A percentile compares a stretch with the other conserved stretches of the same genome.
These are phyloP conservation scores for Shargacucullia verbasci DNA, from an alignment of 2,888 invertebrate species.

Conservation along the genomic window DNA sequence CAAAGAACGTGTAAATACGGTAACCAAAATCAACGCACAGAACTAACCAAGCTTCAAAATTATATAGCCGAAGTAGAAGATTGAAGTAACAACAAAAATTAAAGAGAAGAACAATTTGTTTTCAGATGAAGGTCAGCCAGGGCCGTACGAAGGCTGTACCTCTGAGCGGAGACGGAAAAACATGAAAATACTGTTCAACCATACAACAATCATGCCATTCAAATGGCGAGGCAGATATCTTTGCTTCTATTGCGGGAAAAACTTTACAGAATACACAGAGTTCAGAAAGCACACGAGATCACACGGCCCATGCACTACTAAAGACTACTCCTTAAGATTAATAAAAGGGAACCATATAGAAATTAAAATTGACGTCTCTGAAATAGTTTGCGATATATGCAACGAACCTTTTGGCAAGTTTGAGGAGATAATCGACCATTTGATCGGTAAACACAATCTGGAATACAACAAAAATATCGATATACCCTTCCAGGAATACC, in stretches of 20 bases:
- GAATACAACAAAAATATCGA: slow-evolving; percentile 74
- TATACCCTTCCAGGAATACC: slow-evolving; percentile 74
- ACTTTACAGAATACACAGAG: slow-evolving; percentile 69
- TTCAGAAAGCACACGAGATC: slow-evolving; percentile 78
- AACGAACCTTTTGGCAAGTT: slow-evolving; percentile 68
- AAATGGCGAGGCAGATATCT: slow-evolving; percentile 80
- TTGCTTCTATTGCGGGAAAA: slow-evolving; percentile 80
- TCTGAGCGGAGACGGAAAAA: slow-evolving; percentile 79
- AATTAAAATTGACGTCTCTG: slow-evolving; percentile 80
- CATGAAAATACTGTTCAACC: slow-evolving; percentile 81
- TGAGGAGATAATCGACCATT: slow-evolving; percentile 75
- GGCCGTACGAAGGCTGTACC: slow-evolving; percentile 68
- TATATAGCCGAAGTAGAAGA: slow-evolving; percentile 26
- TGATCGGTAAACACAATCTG: slow-evolving; percentile 73
- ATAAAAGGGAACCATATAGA: slow-evolving; percentile 74
- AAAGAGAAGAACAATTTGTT: slow-evolving; percentile 71
- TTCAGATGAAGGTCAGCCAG: slow-evolving; percentile 76
- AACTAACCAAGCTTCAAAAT: slow-evolving; percentile 29
- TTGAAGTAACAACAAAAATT: slow-evolving; percentile 40
- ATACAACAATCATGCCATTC: slow-evolving; percentile 80
- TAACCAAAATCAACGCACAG: not conserved
- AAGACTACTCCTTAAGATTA: slow-evolving; percentile 69
- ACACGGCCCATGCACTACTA: slow-evolving; percentile 72
- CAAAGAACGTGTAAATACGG: slow-evolving; percentile 1
- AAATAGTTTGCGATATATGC: slow-evolving; percentile 77